These are phyloP conservation scores for Campaea margaritaria DNA, from an alignment of 2,888 invertebrate genomes.

Conservation along the genomic window DNA sequence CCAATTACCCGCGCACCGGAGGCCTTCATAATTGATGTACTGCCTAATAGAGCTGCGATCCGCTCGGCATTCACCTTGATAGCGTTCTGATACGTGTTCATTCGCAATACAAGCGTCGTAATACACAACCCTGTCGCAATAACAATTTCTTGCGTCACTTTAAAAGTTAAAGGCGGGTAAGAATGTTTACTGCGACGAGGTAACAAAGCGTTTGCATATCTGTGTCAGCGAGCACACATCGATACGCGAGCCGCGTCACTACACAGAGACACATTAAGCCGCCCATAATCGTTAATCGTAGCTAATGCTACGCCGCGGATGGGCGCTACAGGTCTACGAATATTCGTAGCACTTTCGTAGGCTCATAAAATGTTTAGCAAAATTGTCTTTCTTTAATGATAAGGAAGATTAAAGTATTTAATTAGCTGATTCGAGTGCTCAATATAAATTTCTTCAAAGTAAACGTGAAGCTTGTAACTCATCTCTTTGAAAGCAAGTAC, in stretches of 20 bases:
- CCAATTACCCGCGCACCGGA: background rate
- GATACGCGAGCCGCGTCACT: slow-evolving; percentile 14
- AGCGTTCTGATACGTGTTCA: slow-evolving; percentile 10
- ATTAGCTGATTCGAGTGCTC: slow-evolving; percentile 5
- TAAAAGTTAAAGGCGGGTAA: background rate
- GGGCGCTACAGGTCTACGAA: slow-evolving; percentile 33
- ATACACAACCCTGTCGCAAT: slow-evolving; percentile 1
- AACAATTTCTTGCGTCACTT: background rate
- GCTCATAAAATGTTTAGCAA: slow-evolving; percentile 13
- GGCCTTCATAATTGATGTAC: slow-evolving; percentile 1
- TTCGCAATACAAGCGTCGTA: background rate
- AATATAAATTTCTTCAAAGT: background rate
- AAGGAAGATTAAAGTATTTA: slow-evolving; percentile 19
- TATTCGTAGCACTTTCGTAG: slow-evolving; percentile 25
- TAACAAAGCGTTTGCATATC: background rate
- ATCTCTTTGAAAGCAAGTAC: too few relatives aligned
- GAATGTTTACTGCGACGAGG: background rate
- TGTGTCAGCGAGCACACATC: background rate
- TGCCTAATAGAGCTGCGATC: background rate
- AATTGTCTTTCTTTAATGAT: slow-evolving; percentile 11
- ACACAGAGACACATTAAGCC: slow-evolving; percentile 10
- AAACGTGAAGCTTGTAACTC: too few relatives aligned
- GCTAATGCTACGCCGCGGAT: slow-evolving; percentile 33
- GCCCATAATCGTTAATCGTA: slow-evolving; percentile 29
- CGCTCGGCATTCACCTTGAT: background rate